Conservation (phyloP, 2,113 vertebrate species). For the Cisticola juncidis region DNA sequence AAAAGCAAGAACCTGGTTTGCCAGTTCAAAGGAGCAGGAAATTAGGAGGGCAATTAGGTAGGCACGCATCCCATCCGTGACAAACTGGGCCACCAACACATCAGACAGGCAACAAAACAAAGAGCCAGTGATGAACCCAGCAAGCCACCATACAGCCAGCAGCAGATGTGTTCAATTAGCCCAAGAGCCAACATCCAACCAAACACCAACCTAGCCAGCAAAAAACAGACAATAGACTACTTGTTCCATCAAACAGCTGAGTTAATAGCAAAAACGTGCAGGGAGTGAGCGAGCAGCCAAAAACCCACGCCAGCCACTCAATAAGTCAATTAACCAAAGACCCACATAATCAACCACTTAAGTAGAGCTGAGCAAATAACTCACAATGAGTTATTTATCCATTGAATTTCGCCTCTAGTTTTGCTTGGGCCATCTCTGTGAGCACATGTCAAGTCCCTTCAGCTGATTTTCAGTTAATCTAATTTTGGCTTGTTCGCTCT, state of each 20-base stretch:
- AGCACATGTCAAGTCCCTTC: neutral
- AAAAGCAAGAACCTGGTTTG: neutral
- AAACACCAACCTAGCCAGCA: slow-evolving; percentile 66
- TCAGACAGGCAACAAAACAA: slow-evolving; percentile 34
- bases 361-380: slow-evolving; percentile 41
- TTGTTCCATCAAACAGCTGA: slow-evolving; percentile 72
- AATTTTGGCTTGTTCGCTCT: slow-evolving; percentile 14
- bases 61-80: neutral
- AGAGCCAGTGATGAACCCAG: slow-evolving; percentile 42
- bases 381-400: slow-evolving; percentile 57
- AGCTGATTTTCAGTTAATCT: slow-evolving; percentile 39
- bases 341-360: slow-evolving; percentile 60
- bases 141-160: slow-evolving; percentile 38
- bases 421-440: slow-evolving; percentile 41
- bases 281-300: slow-evolving; percentile 46
- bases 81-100: neutral
- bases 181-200: slow-evolving; percentile 67
- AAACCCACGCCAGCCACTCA: slow-evolving; percentile 56
- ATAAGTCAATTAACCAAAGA: slow-evolving; percentile 68
- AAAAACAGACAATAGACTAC: slow-evolving; percentile 61
- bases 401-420: slow-evolving; percentile 20
- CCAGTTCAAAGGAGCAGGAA: neutral
- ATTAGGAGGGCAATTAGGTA: neutral
- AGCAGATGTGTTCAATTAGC: slow-evolving; percentile 70
- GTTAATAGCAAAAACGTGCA: slow-evolving; percentile 69